phyloP scores from a whole-genome alignment of 2,797 vertebrate species.

The Ptychadena robeensis region DNA sequence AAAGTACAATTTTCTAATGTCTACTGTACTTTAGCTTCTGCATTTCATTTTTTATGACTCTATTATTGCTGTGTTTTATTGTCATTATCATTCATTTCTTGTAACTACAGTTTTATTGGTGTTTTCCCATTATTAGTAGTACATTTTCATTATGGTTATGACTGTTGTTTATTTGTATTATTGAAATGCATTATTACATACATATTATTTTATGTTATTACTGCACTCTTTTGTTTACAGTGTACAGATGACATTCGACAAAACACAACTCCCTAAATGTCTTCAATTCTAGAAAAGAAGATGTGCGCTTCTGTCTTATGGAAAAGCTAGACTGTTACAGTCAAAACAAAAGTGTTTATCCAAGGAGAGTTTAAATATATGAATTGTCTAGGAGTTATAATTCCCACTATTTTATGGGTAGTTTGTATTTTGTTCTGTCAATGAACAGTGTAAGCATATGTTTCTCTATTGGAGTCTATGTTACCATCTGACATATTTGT shows the following conservation, averaged over 20 bases:
- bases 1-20: not conserved
- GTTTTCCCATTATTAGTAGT: conserved; percentile 16
- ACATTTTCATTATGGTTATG: conserved; percentile 1
- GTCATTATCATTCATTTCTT: not conserved
- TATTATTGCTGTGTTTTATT: not conserved
- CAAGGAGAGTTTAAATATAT: not conserved
- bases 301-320: not conserved
- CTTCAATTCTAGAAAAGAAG: not conserved
- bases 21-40: not conserved
- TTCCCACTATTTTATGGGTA: not conserved
- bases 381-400: not conserved
- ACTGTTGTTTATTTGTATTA: not conserved
- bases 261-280: not conserved
- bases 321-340: not conserved
- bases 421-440: not conserved
- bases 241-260: not conserved
- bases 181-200: not conserved
- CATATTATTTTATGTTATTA: conserved; percentile 7
- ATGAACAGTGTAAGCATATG: not conserved
- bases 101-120: not conserved
- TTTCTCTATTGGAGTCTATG: not conserved
- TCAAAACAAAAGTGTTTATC: not conserved
- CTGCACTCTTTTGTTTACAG: not conserved
- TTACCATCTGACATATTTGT: not conserved
- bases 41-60: conserved; percentile 2